Evolutionary conservation across 37 sponge, comb jelly and placozoan species (phyloP).

Genomic region (Halisarca cf. caerulea): DNA sequence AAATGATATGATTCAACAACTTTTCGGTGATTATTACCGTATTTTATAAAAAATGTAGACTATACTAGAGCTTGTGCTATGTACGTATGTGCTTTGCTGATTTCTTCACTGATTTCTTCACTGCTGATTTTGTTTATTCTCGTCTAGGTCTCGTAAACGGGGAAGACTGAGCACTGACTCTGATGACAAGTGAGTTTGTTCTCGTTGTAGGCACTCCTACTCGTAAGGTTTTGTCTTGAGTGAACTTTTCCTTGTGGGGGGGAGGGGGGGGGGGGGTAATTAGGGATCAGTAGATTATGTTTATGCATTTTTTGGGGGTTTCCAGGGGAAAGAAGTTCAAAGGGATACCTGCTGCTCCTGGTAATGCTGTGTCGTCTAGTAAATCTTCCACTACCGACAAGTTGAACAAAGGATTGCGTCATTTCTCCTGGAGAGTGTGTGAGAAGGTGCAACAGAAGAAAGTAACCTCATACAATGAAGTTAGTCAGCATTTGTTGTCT

Average conservation of each 20-base stretch:
- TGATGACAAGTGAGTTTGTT: conserved; percentile 27
- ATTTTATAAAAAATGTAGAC: too few species aligned
- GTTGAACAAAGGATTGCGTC: conserved; percentile 84
- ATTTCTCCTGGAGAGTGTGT: conserved; percentile 94
- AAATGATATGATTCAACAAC: too few species aligned
- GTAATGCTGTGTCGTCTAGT: neutral
- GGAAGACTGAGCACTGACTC: conserved; percentile 3
- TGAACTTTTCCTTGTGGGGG: neutral
- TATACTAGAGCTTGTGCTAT: too few species aligned
- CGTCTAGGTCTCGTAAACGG: neutral
- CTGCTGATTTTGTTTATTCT: too few species aligned
- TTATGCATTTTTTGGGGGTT: too few species aligned
- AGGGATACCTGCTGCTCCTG: neutral
- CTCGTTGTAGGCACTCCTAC: too few species aligned
- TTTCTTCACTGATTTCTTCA: too few species aligned
- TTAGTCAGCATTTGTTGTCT: too few species aligned
- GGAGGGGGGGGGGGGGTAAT: too few species aligned
- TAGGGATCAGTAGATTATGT: too few species aligned
- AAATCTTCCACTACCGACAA: neutral
- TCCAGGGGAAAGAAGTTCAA: conserved; percentile 7
- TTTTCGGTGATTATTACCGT: too few species aligned
- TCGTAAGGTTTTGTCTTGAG: neutral
- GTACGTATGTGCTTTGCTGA: too few species aligned
- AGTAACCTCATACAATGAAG: conserved; percentile 93
- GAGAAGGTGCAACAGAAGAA: conserved; percentile 96